phyloP scores from a whole-genome alignment of 2,113 vertebrate genomes.

The Hemichromis elongatus region DNA sequence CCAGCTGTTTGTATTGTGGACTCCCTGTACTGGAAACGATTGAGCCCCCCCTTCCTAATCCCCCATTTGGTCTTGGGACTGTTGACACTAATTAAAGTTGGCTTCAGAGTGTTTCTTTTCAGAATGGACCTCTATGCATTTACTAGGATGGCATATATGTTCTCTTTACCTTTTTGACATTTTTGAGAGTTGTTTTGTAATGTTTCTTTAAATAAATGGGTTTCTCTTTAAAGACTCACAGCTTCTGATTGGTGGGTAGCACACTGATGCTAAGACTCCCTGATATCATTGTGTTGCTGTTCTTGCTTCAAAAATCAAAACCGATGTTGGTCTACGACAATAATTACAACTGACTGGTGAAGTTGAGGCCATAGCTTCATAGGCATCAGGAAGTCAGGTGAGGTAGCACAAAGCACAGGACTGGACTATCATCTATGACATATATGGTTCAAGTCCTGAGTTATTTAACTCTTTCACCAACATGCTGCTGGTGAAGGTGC shows the following conservation, averaged over 20 bases:
- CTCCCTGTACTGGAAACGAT: background rate
- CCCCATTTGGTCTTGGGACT: background rate
- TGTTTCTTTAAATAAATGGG: conserved; percentile 45
- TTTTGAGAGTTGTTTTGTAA: conserved; percentile 53
- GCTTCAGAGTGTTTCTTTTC: background rate
- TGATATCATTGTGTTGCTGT: background rate
- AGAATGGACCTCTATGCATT: background rate
- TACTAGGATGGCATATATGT: background rate
- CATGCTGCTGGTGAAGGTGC: background rate
- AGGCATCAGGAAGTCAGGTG: background rate
- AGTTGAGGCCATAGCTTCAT: background rate
- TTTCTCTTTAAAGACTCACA: background rate
- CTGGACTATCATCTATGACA: background rate
- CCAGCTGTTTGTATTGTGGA: conserved; percentile 33
- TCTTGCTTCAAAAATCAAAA: background rate
- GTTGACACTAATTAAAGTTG: background rate
- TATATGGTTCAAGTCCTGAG: background rate
- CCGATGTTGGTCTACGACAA: background rate
- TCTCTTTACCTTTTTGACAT: background rate
- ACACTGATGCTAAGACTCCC: background rate
- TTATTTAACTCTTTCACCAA: background rate
- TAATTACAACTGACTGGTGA: background rate
- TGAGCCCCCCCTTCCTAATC: too few species aligned
- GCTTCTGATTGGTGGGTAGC: background rate
- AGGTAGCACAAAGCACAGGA: background rate